Evolutionary conservation across 2,888 invertebrate genomes (phyloP).

Genomic region (Campaea margaritaria): DNA sequence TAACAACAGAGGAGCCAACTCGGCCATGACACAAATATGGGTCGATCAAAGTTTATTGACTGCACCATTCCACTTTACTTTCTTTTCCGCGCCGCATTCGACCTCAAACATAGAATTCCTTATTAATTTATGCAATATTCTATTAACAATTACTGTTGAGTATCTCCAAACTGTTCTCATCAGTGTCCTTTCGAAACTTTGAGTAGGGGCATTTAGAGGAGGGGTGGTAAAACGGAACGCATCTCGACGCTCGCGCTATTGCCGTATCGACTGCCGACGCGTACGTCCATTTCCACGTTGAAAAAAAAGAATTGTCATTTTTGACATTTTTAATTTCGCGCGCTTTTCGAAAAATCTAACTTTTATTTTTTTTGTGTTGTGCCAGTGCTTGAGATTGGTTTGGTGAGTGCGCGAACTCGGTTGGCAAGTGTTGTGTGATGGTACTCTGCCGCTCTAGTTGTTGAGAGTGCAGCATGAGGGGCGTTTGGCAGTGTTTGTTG

Average conservation of each 20-base stretch:
- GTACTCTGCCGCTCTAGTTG: constrained; percentile 75
- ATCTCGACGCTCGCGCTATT: constrained; percentile 70
- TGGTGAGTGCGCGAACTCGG: constrained; percentile 55
- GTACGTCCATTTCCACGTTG: constrained; percentile 64
- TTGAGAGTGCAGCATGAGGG: constrained; percentile 80
- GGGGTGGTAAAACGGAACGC: constrained; percentile 81
- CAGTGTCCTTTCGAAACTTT: constrained; percentile 78
- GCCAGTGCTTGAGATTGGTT: constrained; percentile 56
- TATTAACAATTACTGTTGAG: constrained; percentile 61
- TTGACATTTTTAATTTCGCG: constrained; percentile 51
- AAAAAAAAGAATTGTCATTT: constrained; percentile 48
- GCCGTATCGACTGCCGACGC: constrained; percentile 64
- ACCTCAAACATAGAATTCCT: constrained; percentile 49
- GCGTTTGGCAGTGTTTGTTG: constrained; percentile 72
- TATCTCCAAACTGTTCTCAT: constrained; percentile 50
- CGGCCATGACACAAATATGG: constrained; percentile 44
- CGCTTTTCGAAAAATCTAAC: constrained; percentile 32
- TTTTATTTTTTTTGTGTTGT: constrained; percentile 48
- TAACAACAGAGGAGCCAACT: constrained; percentile 34
- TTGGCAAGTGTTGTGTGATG: constrained; percentile 76
- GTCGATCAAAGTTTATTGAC: constrained; percentile 42
- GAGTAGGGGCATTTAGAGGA: constrained; percentile 75
- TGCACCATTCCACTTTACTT: constrained; percentile 30
- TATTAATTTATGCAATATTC: constrained; percentile 65
- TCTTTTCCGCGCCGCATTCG: constrained; percentile 35